A percentile compares a stretch with the other conserved stretches of the same genome.
Evolutionary conservation across 1,140 invertebrate species (phyloP).

Genomic region (Cotesia typhae): DNA sequence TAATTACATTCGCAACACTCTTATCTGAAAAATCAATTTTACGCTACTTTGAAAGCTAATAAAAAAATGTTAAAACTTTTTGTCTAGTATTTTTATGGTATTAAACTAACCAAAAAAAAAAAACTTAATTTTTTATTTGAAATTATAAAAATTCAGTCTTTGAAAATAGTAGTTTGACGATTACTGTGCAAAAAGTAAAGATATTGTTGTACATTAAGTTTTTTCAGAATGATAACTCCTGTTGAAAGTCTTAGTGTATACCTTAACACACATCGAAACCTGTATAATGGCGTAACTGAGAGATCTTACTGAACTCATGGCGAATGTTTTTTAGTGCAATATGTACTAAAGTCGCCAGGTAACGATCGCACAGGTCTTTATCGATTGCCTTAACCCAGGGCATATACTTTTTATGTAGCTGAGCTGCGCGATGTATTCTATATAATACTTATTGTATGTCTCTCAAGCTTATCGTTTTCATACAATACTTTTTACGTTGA

Average conservation of each 20-base stretch:
- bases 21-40: too few relatives aligned
- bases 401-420: conserved; percentile 18
- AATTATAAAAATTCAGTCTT: too few relatives aligned
- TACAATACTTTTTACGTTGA: conserved; percentile 23
- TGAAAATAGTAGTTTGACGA: too few relatives aligned
- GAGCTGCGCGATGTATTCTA: conserved; percentile 32
- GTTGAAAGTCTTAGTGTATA: neutral
- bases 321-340: conserved; percentile 32
- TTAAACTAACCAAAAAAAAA: too few relatives aligned
- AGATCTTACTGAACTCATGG: conserved; percentile 5
- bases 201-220: too few relatives aligned
- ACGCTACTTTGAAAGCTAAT: too few relatives aligned
- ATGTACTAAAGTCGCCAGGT: conserved; percentile 6
- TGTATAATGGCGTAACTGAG: conserved; percentile 2
- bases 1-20: too few relatives aligned
- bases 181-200: too few relatives aligned
- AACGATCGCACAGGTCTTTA: conserved; percentile 27
- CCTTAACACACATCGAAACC: neutral
- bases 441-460: conserved; percentile 13
- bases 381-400: conserved; percentile 33
- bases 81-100: too few relatives aligned
- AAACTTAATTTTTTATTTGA: too few relatives aligned
- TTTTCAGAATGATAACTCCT: too few relatives aligned
- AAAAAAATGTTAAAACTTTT: too few relatives aligned
- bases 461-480: conserved; percentile 19